Percentiles rank a stretch among this genome's conserved stretches.
These are phyloP conservation scores for Aromia moschata DNA, from an alignment of 2,888 invertebrate species.

Conservation along the genomic window DNA sequence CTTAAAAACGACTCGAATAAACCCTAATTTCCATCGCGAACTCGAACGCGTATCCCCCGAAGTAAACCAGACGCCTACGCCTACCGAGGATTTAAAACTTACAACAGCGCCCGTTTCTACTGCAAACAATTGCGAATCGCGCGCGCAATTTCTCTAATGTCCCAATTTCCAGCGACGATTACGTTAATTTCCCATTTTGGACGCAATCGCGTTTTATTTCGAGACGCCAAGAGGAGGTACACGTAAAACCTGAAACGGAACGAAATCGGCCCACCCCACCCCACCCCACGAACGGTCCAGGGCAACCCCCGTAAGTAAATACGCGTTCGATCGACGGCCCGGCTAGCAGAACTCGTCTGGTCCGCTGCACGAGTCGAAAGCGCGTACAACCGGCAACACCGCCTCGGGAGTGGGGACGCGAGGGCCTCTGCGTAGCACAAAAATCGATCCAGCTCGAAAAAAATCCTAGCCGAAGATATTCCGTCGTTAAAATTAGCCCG, in stretches of 20 bases:
- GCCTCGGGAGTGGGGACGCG: slow-evolving; percentile 44
- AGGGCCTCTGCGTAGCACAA: slow-evolving; percentile 41
- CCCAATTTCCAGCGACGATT: slow-evolving; percentile 13
- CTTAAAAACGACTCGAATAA: too few species aligned
- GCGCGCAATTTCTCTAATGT: neutral
- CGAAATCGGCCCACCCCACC: too few species aligned
- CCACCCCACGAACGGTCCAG: too few species aligned
- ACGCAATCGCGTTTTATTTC: slow-evolving; percentile 25
- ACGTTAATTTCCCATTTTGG: slow-evolving; percentile 15
- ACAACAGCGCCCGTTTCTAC: too few species aligned
- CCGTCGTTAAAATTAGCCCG: slow-evolving; percentile 25
- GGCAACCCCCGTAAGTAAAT: too few species aligned
- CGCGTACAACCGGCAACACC: slow-evolving; percentile 55
- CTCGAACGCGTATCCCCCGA: too few species aligned
- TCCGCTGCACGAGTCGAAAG: slow-evolving; percentile 56
- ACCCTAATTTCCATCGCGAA: too few species aligned
- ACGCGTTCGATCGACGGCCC: too few species aligned
- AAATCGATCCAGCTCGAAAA: slow-evolving; percentile 49
- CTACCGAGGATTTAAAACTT: too few species aligned
- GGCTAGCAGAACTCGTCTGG: slow-evolving; percentile 45
- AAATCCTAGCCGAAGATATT: slow-evolving; percentile 22
- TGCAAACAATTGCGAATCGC: neutral
- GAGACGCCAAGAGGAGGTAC: slow-evolving; percentile 32
- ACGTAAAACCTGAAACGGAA: slow-evolving; percentile 35
- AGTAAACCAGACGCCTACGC: too few species aligned